Evolutionary conservation across 2,888 invertebrate genomes (phyloP), one percentile per base, ranked within the genome.

Genomic region (Standfussiana lucernea): DNA sequence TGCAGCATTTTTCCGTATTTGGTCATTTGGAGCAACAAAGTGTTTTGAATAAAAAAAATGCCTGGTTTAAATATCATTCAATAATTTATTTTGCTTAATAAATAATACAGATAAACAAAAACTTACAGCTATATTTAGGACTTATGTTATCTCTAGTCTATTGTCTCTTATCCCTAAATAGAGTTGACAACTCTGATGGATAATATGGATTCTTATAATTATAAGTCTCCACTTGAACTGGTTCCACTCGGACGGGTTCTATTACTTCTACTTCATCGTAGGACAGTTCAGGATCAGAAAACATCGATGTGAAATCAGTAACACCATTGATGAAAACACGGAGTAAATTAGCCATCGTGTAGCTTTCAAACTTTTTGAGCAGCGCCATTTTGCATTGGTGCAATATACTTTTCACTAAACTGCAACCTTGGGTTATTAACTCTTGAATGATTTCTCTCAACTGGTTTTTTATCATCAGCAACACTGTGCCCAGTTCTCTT

Each of bases 271-370:
- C 50, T 24, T 59, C 66, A 28, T 82, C 70, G 2, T 37, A 45
- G 0, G 66, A 24, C 32, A 72, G 8, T 50, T 79, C 72, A 11
- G 71, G 35, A 15, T 72, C 59, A 21, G 45, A 45, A 28, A 50
- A 86, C 75, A 4, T 89, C 88, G 84, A 72, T 0, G 93, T 84
- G n/a, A 93, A 89, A 62, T 92, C 91, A 37, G 87, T 84, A 2
- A 94, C 82, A 37, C 92, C 91, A 68, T 94, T 92, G 59, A 94
- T 90, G 4, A 91, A 65, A 3, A 87, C 80, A 45, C 91, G 89
- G 4, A 94, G 87, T 8, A 94, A 79, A 76, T 94, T 93, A 3
- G 93, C 90, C 8, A 95, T 64, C 0, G 93, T 92, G 65, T 92
- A 92, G 15, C 85, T 85, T 66, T 90, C 91, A 7, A 95, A 86